A percentile compares a stretch with the other conserved stretches of the same genome.
These are phyloP conservation scores for Catamblyrhynchus diadema DNA, from an alignment of 2,797 vertebrate genomes.

Conservation along the genomic window DNA sequence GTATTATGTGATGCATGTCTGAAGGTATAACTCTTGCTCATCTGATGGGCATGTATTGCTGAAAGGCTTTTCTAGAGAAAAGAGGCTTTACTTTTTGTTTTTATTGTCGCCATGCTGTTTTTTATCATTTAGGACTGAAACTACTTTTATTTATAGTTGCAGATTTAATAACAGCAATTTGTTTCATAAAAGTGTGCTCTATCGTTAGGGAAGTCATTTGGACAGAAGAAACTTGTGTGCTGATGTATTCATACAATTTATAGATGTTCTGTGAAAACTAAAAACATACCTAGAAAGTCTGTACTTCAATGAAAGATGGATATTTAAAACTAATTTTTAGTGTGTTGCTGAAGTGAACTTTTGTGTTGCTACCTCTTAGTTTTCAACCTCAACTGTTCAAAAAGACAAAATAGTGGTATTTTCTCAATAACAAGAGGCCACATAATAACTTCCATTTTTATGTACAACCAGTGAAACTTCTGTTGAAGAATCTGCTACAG, in stretches of 20 bases:
- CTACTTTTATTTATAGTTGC: not conserved
- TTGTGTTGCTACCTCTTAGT: not conserved
- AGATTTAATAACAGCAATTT: not conserved
- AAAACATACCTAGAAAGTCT: not conserved
- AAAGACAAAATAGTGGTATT: not conserved
- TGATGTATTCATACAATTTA: not conserved
- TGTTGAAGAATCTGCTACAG: not conserved
- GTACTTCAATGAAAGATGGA: not conserved
- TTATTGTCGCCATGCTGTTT: constrained; percentile 26
- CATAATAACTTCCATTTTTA: not conserved
- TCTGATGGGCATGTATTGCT: not conserved
- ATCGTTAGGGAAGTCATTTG: not conserved
- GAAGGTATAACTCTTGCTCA: not conserved
- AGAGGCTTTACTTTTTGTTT: not conserved
- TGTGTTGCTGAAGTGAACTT: not conserved
- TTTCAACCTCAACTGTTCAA: not conserved
- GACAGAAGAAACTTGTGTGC: not conserved
- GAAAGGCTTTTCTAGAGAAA: not conserved
- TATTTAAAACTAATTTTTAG: not conserved
- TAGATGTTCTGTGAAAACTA: not conserved
- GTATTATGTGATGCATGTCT: no score
- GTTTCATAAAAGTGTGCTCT: not conserved
- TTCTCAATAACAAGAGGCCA: constrained; percentile 21
- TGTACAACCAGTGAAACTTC: not conserved
- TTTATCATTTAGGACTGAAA: not conserved